These are phyloP conservation scores for Phoebastria nigripes DNA, from an alignment of 2,797 vertebrate genomes.

Conservation along the genomic window DNA sequence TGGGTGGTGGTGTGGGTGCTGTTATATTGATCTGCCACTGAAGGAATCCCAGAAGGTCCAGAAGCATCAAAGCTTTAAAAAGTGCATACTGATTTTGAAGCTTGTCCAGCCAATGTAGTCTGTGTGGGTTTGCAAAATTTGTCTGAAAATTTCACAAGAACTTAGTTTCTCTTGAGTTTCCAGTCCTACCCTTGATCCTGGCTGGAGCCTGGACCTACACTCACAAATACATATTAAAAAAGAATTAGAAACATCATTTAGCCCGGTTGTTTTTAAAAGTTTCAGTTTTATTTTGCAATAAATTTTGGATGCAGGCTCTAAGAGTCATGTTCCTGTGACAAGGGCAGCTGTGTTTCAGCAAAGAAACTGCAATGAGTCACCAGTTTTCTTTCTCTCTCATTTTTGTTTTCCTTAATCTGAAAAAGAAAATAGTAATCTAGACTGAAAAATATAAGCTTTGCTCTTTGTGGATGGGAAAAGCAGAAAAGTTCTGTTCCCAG, in stretches of 20 bases:
- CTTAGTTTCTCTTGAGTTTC: neutral
- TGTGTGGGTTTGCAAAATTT: neutral
- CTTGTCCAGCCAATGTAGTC: neutral
- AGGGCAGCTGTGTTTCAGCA: constrained; percentile 47
- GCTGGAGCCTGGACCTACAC: neutral
- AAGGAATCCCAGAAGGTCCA: neutral
- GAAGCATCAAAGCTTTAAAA: neutral
- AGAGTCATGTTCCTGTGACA: neutral
- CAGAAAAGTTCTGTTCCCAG: constrained; percentile 11
- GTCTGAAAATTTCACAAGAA: constrained; percentile 9
- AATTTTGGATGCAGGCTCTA: constrained; percentile 3
- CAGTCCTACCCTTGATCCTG: neutral
- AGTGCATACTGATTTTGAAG: neutral
- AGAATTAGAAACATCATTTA: neutral
- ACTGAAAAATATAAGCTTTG: neutral
- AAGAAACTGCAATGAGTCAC: constrained; percentile 33
- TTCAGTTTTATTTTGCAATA: constrained; percentile 52
- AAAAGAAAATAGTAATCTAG: constrained; percentile 50
- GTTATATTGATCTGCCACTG: neutral
- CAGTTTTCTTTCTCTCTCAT: neutral
- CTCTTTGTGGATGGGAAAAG: constrained; percentile 36
- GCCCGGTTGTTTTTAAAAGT: neutral
- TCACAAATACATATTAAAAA: neutral
- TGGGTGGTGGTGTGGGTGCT: neutral
- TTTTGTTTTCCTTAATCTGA: constrained; percentile 41